A percentile compares a stretch with the other conserved stretches of the same genome.
Conservation (phyloP, 2,888 invertebrate species). For the Nasonia oneida region DNA sequence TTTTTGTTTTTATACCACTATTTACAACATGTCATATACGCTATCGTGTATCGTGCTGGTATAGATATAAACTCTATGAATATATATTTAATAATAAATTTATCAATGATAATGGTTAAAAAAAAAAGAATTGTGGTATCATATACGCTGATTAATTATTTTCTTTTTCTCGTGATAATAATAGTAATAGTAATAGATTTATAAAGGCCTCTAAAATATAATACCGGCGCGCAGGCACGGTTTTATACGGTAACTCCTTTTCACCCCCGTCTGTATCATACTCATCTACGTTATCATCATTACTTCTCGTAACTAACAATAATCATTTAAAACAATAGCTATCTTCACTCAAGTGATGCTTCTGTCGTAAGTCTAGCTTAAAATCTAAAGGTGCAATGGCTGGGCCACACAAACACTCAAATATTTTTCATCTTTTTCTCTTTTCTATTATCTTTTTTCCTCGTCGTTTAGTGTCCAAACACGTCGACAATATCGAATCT, state of each 20-base stretch:
- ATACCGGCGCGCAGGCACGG: conserved; percentile 19
- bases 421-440: neutral
- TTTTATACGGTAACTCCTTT: neutral
- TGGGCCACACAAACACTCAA: conserved; percentile 60
- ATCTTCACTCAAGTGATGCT: conserved; percentile 50
- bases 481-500: conserved; percentile 55
- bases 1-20: conserved; percentile 52
- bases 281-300: neutral
- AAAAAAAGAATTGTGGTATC: conserved; percentile 42
- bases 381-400: conserved; percentile 56
- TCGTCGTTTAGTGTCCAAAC: conserved; percentile 54
- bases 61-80: conserved; percentile 52
- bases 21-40: conserved; percentile 62
- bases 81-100: conserved; percentile 39
- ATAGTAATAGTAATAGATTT: conserved; percentile 13
- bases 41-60: conserved; percentile 43
- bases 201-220: conserved; percentile 42
- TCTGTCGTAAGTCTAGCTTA: conserved; percentile 23
- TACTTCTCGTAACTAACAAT: conserved; percentile 49
- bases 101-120: conserved; percentile 52
- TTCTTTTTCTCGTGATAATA: neutral
- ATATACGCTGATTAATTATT: conserved; percentile 33
- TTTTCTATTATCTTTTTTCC: neutral
- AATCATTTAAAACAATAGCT: conserved; percentile 54
- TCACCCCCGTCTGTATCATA: neutral